phyloP scores from a whole-genome alignment of 2,888 invertebrate genomes.

The Neoaliturus tenellus region DNA sequence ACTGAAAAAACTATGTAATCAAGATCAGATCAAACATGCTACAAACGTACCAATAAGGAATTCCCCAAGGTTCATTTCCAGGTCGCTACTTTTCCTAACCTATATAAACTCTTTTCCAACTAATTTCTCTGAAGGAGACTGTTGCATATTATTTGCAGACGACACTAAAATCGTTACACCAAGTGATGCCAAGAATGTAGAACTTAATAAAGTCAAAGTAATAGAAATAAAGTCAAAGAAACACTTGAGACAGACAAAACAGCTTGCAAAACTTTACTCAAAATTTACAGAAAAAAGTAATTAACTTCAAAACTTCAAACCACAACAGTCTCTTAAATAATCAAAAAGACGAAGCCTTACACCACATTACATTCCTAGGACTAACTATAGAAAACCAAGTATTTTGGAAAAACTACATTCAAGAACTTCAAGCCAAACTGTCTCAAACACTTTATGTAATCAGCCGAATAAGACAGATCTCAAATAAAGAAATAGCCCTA shows the following conservation, averaged over 20 bases:
- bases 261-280: neutral
- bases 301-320: neutral
- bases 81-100: neutral
- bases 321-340: neutral
- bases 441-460: neutral
- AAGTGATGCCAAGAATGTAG: neutral
- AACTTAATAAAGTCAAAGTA: neutral
- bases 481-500: neutral
- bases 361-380: neutral
- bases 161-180: neutral
- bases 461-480: neutral
- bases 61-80: neutral
- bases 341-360: neutral
- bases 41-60: neutral
- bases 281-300: neutral
- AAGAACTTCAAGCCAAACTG: neutral
- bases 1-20: neutral
- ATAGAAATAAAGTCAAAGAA: neutral
- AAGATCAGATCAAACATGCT: neutral
- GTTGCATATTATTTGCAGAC: neutral
- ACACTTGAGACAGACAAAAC: neutral
- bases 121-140: neutral
- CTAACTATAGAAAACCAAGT: neutral
- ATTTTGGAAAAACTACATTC: neutral
- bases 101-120: neutral